A percentile compares a stretch with the other conserved stretches of the same genome.
Conservation (phyloP, 2,113 vertebrate genomes). For the Eubucco bourcierii region DNA sequence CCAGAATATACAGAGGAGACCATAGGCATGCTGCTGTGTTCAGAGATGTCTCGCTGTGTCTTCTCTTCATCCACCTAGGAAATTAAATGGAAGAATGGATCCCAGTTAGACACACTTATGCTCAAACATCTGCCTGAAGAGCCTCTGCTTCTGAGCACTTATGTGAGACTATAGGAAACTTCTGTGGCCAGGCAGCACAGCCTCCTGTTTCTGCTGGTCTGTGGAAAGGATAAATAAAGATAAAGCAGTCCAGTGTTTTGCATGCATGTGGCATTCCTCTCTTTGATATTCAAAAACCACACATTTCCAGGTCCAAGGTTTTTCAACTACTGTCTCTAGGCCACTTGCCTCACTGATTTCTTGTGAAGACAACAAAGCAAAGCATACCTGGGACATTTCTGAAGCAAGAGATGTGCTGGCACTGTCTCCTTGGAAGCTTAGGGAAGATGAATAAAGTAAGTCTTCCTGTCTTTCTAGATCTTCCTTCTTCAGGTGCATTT, state of each 20-base stretch:
- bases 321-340: background rate
- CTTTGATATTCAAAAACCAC: background rate
- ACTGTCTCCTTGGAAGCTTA: constrained; percentile 57
- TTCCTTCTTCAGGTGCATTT: constrained; percentile 57
- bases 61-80: constrained; percentile 59
- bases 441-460: constrained; percentile 30
- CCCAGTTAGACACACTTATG: background rate
- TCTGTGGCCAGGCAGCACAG: background rate
- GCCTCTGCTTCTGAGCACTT: background rate
- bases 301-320: background rate
- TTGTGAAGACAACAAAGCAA: background rate
- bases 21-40: constrained; percentile 18
- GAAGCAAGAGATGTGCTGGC: constrained; percentile 56
- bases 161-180: background rate
- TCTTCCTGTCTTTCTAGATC: constrained; percentile 33
- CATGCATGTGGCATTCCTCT: background rate
- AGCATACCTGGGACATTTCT: constrained; percentile 55
- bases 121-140: background rate
- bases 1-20: constrained; percentile 53
- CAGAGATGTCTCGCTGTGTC: background rate
- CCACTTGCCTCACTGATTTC: background rate
- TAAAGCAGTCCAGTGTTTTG: background rate
- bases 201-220: background rate
- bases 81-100: constrained; percentile 32
- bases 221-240: background rate